Evolutionary conservation across 2,113 vertebrate genomes (phyloP), one percentile per base, ranked within the genome.

Genomic region (Tinamus guttatus): DNA sequence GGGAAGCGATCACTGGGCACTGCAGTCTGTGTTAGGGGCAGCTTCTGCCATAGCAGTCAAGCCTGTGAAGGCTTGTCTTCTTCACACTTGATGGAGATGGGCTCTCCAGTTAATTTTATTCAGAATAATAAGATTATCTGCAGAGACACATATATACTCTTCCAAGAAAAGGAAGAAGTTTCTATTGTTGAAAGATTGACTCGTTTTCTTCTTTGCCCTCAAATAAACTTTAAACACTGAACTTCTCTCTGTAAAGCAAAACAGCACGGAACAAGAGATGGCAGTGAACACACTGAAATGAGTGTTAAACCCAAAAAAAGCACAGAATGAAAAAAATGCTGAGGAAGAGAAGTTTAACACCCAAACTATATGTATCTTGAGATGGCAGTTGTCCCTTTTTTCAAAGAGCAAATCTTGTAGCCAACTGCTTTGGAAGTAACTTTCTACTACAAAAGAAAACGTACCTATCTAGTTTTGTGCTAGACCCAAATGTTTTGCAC

Each of bases 21-120:
- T 38, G 63, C 38, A 30, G 24, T 41, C 11, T 2, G 11, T 30
- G 56, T 52, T 76, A n/a, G 1, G 2, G 77, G 49, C 0, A 0
- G 22, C 7, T 13, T 71, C 24, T 25, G 63, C 60, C 5, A 3
- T 20, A 13, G 49, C 69, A 81, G 7, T 64, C 67, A 49, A 74
- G 54, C 80, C 68, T 59, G 63, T 27, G 20, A 1, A 7, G 17
- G 81, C 45, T 41, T 71, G 34, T 21, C 86, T 70, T 68, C 43
- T 59, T 73, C 27, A 10, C 77, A 21, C 40, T 54, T 82, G 63
- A 38, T 0, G 2, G n/a, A 41, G 19, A n/a, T 51, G 24, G 5
- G 7, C 14, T 81, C 14, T 79, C 30, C 1, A 4, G 36, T 54
- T 79, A 47, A 76, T 87, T 87, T 89, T 87, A 67, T 40, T 73